Percentiles rank a stretch among this genome's conserved stretches.
These are phyloP conservation scores for Helicoverpa armigera DNA, from an alignment of 1,140 invertebrate species.

Conservation along the genomic window DNA sequence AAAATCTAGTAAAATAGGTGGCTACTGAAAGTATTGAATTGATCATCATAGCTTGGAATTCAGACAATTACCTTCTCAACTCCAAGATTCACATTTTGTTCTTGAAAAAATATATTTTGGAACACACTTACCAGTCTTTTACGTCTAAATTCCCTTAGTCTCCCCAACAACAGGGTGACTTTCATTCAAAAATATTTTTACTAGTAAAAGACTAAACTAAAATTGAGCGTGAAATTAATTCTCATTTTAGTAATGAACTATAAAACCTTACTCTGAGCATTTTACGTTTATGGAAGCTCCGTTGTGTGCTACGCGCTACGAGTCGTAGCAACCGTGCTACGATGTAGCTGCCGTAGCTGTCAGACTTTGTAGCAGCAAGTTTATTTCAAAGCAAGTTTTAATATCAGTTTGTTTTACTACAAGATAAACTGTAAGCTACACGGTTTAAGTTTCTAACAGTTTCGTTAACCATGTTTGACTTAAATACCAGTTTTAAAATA, in stretches of 20 bases:
- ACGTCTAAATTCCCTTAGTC: too few relatives aligned
- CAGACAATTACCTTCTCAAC: too few relatives aligned
- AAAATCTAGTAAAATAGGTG: background rate
- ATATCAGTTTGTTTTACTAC: constrained; percentile 5
- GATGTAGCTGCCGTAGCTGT: constrained; percentile 4
- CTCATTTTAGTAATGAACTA: background rate
- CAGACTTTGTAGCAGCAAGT: constrained; percentile 31
- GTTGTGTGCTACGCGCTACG: constrained; percentile 31
- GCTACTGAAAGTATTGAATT: background rate
- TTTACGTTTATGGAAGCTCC: constrained; percentile 18
- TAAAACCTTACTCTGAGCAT: constrained; percentile 11
- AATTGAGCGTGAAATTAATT: background rate
- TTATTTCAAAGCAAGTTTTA: constrained; percentile 23
- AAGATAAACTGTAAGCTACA: background rate
- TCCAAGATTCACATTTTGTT: too few relatives aligned
- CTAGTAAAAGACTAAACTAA: background rate
- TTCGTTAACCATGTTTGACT: too few relatives aligned
- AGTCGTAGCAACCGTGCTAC: constrained; percentile 24
- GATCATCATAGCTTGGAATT: background rate
- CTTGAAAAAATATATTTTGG: too few relatives aligned
- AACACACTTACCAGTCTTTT: too few relatives aligned
- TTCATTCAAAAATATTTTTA: too few relatives aligned
- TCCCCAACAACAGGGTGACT: too few relatives aligned
- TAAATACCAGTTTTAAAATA: background rate
- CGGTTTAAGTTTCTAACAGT: background rate